These are phyloP conservation scores for Aleiodes sp. DNA, from an alignment of 1,140 invertebrate species.

Conservation along the genomic window DNA sequence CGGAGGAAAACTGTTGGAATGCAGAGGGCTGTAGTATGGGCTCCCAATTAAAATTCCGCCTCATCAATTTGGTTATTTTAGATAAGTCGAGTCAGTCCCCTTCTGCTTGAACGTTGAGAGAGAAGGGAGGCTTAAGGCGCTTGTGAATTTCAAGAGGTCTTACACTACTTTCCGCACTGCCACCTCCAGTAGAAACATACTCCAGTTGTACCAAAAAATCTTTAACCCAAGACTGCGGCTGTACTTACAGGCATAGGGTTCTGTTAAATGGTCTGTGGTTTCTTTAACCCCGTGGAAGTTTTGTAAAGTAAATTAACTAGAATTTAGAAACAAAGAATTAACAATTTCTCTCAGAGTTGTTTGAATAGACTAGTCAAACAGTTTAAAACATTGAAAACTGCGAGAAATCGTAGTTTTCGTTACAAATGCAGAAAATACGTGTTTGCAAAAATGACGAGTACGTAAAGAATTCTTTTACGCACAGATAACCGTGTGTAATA, in stretches of 20 bases:
- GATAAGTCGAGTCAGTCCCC: slow-evolving; percentile 38
- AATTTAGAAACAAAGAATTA: too few relatives aligned
- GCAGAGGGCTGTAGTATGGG: not conserved
- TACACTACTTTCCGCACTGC: not conserved
- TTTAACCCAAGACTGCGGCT: not conserved
- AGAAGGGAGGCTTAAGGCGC: slow-evolving; percentile 33
- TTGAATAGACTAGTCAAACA: too few relatives aligned
- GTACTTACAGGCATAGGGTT: not conserved
- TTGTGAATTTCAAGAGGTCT: slow-evolving; percentile 37
- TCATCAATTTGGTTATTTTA: slow-evolving; percentile 45
- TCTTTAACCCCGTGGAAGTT: too few relatives aligned
- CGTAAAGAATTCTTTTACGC: too few relatives aligned
- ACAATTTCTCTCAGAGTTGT: too few relatives aligned
- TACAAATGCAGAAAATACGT: too few relatives aligned
- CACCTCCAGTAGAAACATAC: not conserved
- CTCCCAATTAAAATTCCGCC: slow-evolving; percentile 42
- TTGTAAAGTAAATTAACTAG: too few relatives aligned
- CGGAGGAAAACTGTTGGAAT: not conserved
- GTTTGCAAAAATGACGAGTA: too few relatives aligned
- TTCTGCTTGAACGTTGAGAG: not conserved
- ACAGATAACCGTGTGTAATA: too few relatives aligned
- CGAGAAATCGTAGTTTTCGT: too few relatives aligned
- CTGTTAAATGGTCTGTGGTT: too few relatives aligned
- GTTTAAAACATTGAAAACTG: too few relatives aligned
- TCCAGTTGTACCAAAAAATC: not conserved